A percentile compares a stretch with the other conserved stretches of the same genome.
Evolutionary conservation across 1,140 invertebrate genomes (phyloP).

Genomic region (Macrotrachela quadricornifera): DNA sequence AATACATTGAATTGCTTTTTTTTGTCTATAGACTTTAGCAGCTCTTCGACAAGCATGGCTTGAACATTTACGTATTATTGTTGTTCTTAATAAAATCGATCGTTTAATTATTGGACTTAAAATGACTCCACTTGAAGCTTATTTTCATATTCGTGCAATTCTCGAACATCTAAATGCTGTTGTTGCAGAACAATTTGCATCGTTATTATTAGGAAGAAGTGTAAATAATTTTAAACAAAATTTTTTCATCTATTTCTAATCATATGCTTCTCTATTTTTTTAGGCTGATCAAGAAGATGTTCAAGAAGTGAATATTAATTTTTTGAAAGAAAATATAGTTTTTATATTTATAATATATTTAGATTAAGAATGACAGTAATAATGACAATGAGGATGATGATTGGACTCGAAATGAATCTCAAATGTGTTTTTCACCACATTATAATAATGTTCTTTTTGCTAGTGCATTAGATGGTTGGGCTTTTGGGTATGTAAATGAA

Average conservation of each 20-base stretch:
- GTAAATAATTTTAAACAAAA: slow-evolving; percentile 1
- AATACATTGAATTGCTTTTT: neutral
- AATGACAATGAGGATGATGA: neutral
- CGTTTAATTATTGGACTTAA: slow-evolving; percentile 72
- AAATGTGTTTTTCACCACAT: slow-evolving; percentile 69
- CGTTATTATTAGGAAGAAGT: slow-evolving; percentile 7
- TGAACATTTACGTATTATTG: slow-evolving; percentile 63
- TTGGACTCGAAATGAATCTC: slow-evolving; percentile 42
- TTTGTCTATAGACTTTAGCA: slow-evolving; percentile 35
- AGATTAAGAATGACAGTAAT: too few relatives aligned
- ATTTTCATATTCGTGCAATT: slow-evolving; percentile 60
- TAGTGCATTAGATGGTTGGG: slow-evolving; percentile 87
- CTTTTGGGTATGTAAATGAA: slow-evolving; percentile 43
- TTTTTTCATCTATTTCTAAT: neutral
- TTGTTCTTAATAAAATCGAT: slow-evolving; percentile 91
- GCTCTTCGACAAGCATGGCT: slow-evolving; percentile 70
- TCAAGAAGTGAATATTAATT: neutral
- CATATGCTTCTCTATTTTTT: neutral
- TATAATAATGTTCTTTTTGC: slow-evolving; percentile 87
- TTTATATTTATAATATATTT: neutral
- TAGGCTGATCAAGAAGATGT: neutral
- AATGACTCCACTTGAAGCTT: slow-evolving; percentile 63
- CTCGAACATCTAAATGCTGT: slow-evolving; percentile 49
- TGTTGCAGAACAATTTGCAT: slow-evolving; percentile 7
- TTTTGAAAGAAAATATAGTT: neutral